Evolutionary conservation across 1,140 invertebrate genomes (phyloP), one percentile per base, ranked within the genome.

Genomic region (Trachymyrmex septentrionalis): DNA sequence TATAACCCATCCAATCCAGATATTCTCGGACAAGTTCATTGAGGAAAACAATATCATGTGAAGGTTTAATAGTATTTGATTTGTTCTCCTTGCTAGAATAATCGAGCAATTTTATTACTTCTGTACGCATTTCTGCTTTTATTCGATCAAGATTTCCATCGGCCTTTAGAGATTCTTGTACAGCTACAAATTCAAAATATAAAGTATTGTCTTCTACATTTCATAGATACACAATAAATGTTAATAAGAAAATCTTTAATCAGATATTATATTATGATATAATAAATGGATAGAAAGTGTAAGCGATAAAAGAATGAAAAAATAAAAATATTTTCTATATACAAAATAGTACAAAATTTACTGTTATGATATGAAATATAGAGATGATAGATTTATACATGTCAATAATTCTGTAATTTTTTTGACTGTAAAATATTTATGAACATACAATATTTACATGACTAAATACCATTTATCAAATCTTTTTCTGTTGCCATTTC

Each of bases 21-120:
- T 96, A 96, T 86, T 96, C 95, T 86, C 95, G 88, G 48, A 96
- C 93, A 1, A 96, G 90, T 90, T 96, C 95, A 85, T 96, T 96
- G 5, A 95, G 38, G 16, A 96, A 87, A 9, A 94, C 27, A 53
- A 95, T 88, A 77, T 95, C 92, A 27, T 93, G 89, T 7, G 95
- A 89, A 6, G 90, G 88, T 38, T 93, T 92, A 12, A 94, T 92
- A 67, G 76, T 81, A 69, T 92, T 94, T 6, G 84, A 71, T 80
- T 69, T 93, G 57, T 78, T 92, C 21, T 88, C 91, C 76, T 85
- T 91, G 44, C 87, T 88, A 16, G 92, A 93, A 76, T 88, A 91
- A 64, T 95, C 93, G 19, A 96, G 89, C 27, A 95, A 78, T 69
- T 94, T 93, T 89, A 95, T 94, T 14, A 96, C 93, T 90, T 95